phyloP scores from a whole-genome alignment of 2,113 vertebrate genomes.

The Apistogramma diplotaenia region DNA sequence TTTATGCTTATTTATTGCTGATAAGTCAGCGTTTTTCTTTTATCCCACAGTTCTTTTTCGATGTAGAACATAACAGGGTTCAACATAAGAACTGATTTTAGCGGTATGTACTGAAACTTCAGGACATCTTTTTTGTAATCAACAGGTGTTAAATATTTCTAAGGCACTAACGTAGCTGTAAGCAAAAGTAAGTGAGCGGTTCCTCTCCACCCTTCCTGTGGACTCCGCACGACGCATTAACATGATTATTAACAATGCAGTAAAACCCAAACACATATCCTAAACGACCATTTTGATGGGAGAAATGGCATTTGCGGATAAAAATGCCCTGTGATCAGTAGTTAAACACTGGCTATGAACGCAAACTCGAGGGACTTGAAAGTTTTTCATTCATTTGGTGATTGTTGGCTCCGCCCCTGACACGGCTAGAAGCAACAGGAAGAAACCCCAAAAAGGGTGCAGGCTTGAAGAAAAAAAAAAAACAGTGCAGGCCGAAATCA shows the following conservation, averaged over 20 bases:
- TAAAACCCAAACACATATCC: background rate
- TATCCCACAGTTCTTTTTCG: background rate
- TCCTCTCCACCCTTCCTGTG: background rate
- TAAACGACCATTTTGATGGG: background rate
- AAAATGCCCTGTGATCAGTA: background rate
- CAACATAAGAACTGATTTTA: background rate
- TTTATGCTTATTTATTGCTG: background rate
- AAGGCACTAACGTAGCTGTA: background rate
- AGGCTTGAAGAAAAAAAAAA: constrained; percentile 16
- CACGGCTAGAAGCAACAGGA: constrained; percentile 69
- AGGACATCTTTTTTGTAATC: background rate
- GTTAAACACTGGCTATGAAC: background rate
- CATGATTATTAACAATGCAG: background rate
- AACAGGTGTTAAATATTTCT: background rate
- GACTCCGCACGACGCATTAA: background rate
- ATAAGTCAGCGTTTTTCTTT: background rate
- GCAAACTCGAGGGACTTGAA: background rate
- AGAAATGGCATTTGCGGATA: background rate
- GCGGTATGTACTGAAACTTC: background rate
- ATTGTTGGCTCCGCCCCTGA: constrained; percentile 56
- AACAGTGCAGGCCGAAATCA: constrained; percentile 39
- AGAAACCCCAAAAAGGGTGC: constrained; percentile 61
- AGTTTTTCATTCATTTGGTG: constrained; percentile 1
- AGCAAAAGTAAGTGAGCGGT: background rate
- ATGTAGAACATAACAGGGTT: background rate